These are phyloP conservation scores for Pelochelys cantorii DNA, from an alignment of 2,797 vertebrate species.

Conservation along the genomic window DNA sequence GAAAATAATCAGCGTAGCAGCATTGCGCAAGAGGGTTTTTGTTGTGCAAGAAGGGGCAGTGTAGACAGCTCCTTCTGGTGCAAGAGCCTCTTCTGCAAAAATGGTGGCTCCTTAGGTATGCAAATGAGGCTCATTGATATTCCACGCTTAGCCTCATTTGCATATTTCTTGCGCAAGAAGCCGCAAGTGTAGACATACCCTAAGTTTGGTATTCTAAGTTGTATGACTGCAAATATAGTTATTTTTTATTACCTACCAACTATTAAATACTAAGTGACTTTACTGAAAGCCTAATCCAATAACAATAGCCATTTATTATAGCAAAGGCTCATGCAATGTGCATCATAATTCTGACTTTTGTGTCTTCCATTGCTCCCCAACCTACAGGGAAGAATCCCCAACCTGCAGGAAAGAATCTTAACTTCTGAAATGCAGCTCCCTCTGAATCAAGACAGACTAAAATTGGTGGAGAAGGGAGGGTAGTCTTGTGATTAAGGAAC, in stretches of 20 bases:
- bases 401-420: not conserved
- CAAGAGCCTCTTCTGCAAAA: too few relatives aligned
- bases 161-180: too few relatives aligned
- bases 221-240: fast-evolving
- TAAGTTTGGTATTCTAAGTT: not conserved
- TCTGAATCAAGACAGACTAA: not conserved
- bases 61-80: too few relatives aligned
- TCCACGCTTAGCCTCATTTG: too few relatives aligned
- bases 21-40: too few relatives aligned
- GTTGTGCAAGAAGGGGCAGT: too few relatives aligned
- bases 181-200: not conserved
- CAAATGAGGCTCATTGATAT: too few relatives aligned
- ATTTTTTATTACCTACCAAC: fast-evolving
- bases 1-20: too few relatives aligned
- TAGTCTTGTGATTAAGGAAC: not conserved
- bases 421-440: not conserved
- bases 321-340: fast-evolving
- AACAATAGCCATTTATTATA: fast-evolving
- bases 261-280: fast-evolving
- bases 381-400: not conserved
- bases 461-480: not conserved
- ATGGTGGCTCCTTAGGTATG: too few relatives aligned
- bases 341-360: fast-evolving
- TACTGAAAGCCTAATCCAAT: fast-evolving
- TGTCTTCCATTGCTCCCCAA: not conserved